Percentiles rank a stretch among this genome's conserved stretches.
Evolutionary conservation across 2,888 invertebrate species (phyloP).

Genomic region (Mesoligia furuncula): DNA sequence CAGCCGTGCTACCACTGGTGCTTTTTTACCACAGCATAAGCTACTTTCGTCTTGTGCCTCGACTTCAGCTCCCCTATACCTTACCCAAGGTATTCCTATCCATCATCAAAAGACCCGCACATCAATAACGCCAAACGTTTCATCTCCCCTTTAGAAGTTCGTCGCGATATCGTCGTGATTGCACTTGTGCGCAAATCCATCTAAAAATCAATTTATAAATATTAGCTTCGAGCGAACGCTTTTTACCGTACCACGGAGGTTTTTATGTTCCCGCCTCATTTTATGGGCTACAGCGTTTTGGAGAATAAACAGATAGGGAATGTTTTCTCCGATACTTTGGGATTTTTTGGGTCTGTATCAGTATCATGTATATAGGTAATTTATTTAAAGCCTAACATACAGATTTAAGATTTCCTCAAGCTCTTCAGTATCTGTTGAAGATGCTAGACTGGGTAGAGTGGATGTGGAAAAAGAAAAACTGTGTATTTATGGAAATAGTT

Average conservation of each 20-base stretch:
- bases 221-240: conserved; percentile 49
- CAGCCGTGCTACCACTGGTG: background rate
- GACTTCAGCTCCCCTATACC: background rate
- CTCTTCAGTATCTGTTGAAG: background rate
- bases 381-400: conserved; percentile 13
- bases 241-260: conserved; percentile 17
- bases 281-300: conserved; percentile 41
- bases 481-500: background rate
- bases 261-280: conserved; percentile 32
- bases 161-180: conserved; percentile 35
- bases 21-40: background rate
- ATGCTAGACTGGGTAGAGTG: no score
- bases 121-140: conserved; percentile 16
- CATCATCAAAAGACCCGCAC: conserved; percentile 7
- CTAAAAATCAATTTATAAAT: conserved; percentile 60
- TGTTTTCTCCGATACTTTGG: conserved; percentile 15
- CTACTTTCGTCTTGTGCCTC: background rate
- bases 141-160: conserved; percentile 20
- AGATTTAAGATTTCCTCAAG: background rate
- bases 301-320: conserved; percentile 29
- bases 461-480: background rate
- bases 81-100: background rate
- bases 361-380: conserved; percentile 19
- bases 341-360: conserved; percentile 12
- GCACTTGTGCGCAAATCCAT: conserved; percentile 58